Base-by-base conservation (phyloP, 2,888 invertebrate genomes). In the Spicauda simplicius region DNA sequence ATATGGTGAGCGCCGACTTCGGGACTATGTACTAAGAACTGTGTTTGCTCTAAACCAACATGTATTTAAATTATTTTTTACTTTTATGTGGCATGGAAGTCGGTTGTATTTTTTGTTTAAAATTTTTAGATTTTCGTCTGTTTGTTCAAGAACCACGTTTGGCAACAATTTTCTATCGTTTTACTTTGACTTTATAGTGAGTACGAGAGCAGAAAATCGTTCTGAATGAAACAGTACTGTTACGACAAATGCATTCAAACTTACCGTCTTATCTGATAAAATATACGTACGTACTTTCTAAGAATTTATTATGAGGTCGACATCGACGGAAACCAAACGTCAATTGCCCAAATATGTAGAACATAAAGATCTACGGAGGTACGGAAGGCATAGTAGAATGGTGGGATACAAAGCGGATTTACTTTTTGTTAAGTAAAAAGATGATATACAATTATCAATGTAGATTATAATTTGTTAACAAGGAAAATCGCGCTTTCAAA, bases 161-260 rank as follows among this genome's bases (percentile, higher is more conserved):
- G 14, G 2, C 7, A 41, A 41, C 12, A 41, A 41, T 41, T 14
- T 41, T 41, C 41, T 14, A 41, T 2, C 41, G 41, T 41, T 41
- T 41, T 25, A 41, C 41, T 14, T 14, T 14, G 12, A 41, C 41
- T 41, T 41, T 41, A 1, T 14, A 14, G 2, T 3, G 14, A 41
- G 14, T 14, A 41, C 3, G 10, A 14, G 41, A 41, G 41, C 41
- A 14, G 41, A 41, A 41, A 11, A 7, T 37, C 4, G 25, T 5
- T 4, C 53, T 19, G 20, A 53, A 53, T 53, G 20, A 53, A 53
- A 11, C 20, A 53, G 20, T 53, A 20, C 20, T 53, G 53, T 53
- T 20, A 16, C 53, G 53, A 53, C 53, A 53, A 20, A 53, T 20
- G 53, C 53, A 53, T 53, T 20, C 41, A 20, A 18, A 20, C 16